Conservation (phyloP, 37 sponge, comb jelly and placozoan species). For the Eunapius fragilis region DNA sequence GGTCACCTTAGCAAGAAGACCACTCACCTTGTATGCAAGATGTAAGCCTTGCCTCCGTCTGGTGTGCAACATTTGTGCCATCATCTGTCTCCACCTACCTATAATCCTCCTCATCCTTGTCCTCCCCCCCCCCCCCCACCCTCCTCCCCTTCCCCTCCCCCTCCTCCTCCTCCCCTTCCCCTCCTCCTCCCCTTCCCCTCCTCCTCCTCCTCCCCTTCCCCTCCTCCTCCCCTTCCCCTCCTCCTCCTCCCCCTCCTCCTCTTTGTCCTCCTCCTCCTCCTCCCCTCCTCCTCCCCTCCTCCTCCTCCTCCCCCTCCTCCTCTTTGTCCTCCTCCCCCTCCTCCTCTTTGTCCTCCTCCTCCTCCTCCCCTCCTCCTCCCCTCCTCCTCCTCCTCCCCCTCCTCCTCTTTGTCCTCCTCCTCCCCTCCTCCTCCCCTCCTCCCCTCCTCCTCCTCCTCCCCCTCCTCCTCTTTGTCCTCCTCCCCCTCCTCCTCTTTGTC, state of each 20-base stretch:
- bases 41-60: conserved; percentile 19
- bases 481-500: no score
- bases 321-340: neutral
- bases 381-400: neutral
- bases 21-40: conserved; percentile 77
- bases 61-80: no score
- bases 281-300: neutral
- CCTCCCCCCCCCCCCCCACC: no score
- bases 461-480: no score
- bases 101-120: no score
- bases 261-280: neutral
- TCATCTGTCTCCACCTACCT: no score
- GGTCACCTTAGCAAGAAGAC: conserved; percentile 71
- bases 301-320: no score
- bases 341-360: neutral
- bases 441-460: neutral
- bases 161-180: neutral
- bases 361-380: neutral
- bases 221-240: neutral
- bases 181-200: no score
- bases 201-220: neutral
- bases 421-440: neutral
- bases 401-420: neutral
- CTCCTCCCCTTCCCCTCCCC: neutral
- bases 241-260: neutral